Percentiles rank a stretch among this genome's conserved stretches.
Conservation (phyloP, 2,888 invertebrate species). For the Trissolcus japonicus region DNA sequence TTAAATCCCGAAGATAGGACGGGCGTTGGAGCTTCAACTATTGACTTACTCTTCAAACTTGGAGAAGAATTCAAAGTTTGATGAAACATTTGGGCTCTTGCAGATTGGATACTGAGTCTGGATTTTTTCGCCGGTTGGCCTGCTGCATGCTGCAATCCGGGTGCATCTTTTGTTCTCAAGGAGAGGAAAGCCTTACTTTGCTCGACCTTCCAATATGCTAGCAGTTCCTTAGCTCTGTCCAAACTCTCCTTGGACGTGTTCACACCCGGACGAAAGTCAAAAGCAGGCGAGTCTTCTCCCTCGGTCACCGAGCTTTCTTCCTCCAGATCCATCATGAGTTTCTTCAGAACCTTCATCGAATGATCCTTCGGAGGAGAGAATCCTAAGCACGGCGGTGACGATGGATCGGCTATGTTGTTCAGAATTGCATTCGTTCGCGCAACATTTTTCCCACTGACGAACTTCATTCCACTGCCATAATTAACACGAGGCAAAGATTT, state of each 20-base stretch:
- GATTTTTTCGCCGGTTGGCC: no score
- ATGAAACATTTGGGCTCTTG: neutral
- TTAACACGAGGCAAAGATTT: no score
- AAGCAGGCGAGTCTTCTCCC: neutral
- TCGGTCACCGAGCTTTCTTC: neutral
- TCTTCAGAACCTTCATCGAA: neutral
- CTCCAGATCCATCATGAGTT: neutral
- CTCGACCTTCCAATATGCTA: no score
- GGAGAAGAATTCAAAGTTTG: neutral
- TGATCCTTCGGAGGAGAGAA: constrained; percentile 22
- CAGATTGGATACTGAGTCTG: neutral
- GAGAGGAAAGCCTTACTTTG: no score
- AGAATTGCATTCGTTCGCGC: neutral
- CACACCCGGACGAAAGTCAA: neutral
- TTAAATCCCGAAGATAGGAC: neutral
- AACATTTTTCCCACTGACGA: neutral
- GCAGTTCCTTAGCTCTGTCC: no score
- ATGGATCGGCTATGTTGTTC: constrained; percentile 12
- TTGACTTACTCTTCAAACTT: neutral
- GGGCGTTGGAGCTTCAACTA: neutral
- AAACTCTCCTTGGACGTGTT: no score
- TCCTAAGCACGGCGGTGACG: constrained; percentile 4
- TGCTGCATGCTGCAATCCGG: no score
- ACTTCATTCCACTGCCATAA: no score
- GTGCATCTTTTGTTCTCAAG: no score